phyloP scores from a whole-genome alignment of 2,888 invertebrate species.

The Lamellibrachia satsuma region DNA sequence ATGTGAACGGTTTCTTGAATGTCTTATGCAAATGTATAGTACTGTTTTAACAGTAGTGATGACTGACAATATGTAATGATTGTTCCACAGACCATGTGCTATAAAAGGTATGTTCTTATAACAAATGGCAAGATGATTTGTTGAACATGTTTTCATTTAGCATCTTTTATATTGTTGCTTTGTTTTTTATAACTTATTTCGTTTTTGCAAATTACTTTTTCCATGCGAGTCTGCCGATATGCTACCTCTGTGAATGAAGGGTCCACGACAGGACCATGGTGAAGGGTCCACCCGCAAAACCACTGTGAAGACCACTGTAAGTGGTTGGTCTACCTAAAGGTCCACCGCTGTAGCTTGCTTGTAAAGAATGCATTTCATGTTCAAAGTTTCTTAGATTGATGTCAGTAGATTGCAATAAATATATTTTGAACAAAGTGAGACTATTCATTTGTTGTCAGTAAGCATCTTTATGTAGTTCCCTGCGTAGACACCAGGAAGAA shows the following conservation, averaged over 20 bases:
- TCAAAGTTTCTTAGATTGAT: background rate
- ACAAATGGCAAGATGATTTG: background rate
- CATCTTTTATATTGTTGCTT: background rate
- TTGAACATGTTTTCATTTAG: background rate
- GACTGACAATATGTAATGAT: background rate
- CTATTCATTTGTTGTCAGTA: background rate
- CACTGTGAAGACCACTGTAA: background rate
- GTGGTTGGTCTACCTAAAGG: too few species aligned
- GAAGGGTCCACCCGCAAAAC: background rate
- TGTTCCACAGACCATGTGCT: background rate
- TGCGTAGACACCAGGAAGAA: too few species aligned
- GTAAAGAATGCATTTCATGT: background rate
- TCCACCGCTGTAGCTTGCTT: too few species aligned
- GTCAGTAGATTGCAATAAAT: background rate
- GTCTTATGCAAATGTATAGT: background rate
- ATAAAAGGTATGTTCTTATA: background rate
- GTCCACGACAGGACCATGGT: background rate
- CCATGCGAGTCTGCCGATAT: background rate
- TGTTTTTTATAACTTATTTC: background rate
- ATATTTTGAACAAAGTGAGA: background rate
- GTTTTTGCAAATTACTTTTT: background rate
- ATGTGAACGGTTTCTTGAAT: background rate
- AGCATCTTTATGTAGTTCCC: background rate
- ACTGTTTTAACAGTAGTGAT: background rate
- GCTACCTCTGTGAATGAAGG: background rate